Evolutionary conservation across 1,140 invertebrate species (phyloP).

Genomic region (Drosophila lacertosa): DNA sequence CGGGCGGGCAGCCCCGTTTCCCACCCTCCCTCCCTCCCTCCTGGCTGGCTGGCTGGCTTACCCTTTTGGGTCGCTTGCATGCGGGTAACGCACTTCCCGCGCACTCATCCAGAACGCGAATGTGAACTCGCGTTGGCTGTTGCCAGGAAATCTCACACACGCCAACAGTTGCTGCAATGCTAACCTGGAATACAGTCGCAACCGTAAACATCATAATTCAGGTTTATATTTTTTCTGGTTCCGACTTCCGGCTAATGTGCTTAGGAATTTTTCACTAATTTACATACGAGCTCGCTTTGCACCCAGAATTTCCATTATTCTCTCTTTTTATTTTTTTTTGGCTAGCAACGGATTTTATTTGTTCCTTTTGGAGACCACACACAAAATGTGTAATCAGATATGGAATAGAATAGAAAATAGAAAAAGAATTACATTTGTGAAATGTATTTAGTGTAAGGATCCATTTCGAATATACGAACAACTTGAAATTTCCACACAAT

Average conservation of each 20-base stretch:
- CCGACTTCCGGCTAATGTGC: slow-evolving; percentile 71
- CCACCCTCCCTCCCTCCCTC: not conserved
- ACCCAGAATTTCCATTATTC: slow-evolving; percentile 11
- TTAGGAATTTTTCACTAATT: slow-evolving; percentile 52
- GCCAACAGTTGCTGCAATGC: slow-evolving; percentile 5
- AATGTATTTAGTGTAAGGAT: not conserved
- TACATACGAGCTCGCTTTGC: slow-evolving; percentile 40
- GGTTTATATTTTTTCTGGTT: slow-evolving; percentile 71
- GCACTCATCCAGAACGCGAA: slow-evolving; percentile 72
- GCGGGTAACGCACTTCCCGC: slow-evolving; percentile 61
- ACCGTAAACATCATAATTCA: slow-evolving; percentile 69
- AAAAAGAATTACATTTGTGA: not conserved
- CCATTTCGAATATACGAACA: too few relatives aligned
- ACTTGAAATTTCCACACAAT: too few relatives aligned
- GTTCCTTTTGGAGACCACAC: not conserved
- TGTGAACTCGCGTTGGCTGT: slow-evolving; percentile 14
- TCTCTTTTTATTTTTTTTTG: not conserved
- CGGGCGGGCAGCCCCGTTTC: slow-evolving; percentile 23
- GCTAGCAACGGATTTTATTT: not conserved
- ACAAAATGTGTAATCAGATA: not conserved
- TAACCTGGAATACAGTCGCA: slow-evolving; percentile 15
- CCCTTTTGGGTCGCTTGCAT: slow-evolving; percentile 42
- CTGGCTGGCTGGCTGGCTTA: too few relatives aligned
- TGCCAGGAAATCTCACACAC: slow-evolving; percentile 23
- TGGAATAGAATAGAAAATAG: too few relatives aligned